Evolutionary conservation across 2,113 vertebrate genomes (phyloP), one percentile per base, ranked within the genome.

Genomic region (Puffinus mauretanicus): DNA sequence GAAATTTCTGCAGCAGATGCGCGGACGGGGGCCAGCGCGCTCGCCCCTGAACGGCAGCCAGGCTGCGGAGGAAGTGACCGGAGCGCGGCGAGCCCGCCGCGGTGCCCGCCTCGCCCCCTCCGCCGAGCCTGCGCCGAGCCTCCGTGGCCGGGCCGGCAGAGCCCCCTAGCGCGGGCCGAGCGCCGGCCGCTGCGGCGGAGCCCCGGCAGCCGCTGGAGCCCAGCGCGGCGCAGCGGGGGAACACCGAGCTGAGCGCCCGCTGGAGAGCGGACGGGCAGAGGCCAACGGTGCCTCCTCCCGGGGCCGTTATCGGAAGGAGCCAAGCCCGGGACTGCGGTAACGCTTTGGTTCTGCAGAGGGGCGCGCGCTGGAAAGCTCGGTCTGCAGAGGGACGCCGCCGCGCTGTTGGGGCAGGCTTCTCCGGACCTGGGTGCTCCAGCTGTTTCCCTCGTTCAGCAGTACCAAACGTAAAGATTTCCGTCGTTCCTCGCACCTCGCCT

Each of bases 351-450:
- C 27, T 27, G 57, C 24, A 7, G 46, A 26, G 32, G 26, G 18
- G 21, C 2, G 1, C 8, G 25, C 8, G 8, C 13, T n/a, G 54
- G 18, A 25, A 44, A 22, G 2, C 1, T 9, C 3, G 0, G 1
- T 40, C n/a, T 27, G 8, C 36, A 2, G 46, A 26, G 67, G 13
- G 29, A 52, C 67, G 47, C 26, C 11, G 17, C 38, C 2, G 46
- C 8, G 0, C 66, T 13, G 18, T 30, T 8, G 4, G 46, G 54
- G 60, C 52, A 29, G 54, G 30, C 26, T 54, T 16, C 36, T 65
- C 71, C 42, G 21, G 46, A 6, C 60, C n/a, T 14, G 16, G 30
- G 40, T 6, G 46, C 20, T n/a, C 42, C 27, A 2, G 49, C 22
- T 3, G 19, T 17, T 65, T 7, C n/a, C 46, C 30, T 44, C 9